Conservation (phyloP, 2,888 invertebrate species). For the Cephus nigrinus region DNA sequence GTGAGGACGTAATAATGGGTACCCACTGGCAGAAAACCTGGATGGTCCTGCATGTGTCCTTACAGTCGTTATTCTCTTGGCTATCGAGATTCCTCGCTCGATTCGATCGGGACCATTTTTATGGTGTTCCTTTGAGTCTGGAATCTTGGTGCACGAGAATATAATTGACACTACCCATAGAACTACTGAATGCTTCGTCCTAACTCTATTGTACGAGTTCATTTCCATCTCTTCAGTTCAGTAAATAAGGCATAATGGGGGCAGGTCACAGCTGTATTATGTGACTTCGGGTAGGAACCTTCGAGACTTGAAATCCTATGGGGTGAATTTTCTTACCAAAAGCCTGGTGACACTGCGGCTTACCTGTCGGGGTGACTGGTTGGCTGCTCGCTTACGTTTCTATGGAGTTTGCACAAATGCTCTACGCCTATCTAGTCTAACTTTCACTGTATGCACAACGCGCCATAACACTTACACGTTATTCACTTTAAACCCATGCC, state of each 20-base stretch:
- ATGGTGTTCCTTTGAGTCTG: neutral
- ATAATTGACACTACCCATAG: conserved; percentile 52
- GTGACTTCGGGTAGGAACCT: conserved; percentile 13
- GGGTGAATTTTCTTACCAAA: neutral
- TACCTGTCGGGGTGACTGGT: neutral
- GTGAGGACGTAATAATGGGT: conserved; percentile 20
- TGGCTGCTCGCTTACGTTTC: neutral
- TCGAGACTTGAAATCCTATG: neutral
- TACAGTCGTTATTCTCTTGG: neutral
- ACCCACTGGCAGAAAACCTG: neutral
- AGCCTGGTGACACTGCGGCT: conserved; percentile 1
- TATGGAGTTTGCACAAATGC: neutral
- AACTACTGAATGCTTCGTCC: conserved; percentile 12
- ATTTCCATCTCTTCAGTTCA: conserved; percentile 35
- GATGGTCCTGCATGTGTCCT: conserved; percentile 1
- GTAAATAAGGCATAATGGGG: conserved; percentile 40
- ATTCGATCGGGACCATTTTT: neutral
- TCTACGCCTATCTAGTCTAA: neutral
- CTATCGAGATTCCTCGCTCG: neutral
- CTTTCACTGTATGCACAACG: conserved; percentile 17
- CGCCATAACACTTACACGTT: conserved; percentile 22
- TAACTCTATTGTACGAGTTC: conserved; percentile 29
- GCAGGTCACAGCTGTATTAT: conserved; percentile 26
- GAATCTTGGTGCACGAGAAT: conserved; percentile 42
- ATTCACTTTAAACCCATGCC: conserved; percentile 31